These are phyloP conservation scores for Limosa lapponica DNA, from an alignment of 2,797 vertebrate genomes.

Conservation along the genomic window DNA sequence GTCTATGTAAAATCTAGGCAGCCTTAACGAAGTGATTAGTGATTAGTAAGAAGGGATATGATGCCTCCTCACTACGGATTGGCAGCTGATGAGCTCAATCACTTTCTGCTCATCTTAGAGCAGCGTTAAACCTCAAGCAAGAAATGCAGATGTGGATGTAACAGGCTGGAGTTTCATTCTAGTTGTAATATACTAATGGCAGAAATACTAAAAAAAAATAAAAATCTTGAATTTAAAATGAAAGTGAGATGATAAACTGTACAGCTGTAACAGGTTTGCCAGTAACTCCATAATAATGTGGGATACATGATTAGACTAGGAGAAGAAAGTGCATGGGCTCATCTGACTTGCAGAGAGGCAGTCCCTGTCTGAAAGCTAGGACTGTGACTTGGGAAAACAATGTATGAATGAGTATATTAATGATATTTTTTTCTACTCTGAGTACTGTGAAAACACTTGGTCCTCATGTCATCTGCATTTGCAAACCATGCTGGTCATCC, in stretches of 20 bases:
- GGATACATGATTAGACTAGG: neutral
- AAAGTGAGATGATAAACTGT: neutral
- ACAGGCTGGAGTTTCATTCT: neutral
- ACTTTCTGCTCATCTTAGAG: neutral
- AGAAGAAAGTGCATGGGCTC: neutral
- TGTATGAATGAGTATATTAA: neutral
- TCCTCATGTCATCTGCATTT: neutral
- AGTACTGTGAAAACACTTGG: neutral
- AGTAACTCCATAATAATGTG: neutral
- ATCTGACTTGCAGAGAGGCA: neutral
- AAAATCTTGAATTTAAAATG: neutral
- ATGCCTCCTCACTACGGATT: neutral
- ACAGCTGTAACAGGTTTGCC: neutral
- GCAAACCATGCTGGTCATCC: neutral
- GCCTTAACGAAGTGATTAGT: neutral
- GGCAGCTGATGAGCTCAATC: neutral
- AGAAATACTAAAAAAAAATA: neutral
- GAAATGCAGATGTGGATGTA: neutral
- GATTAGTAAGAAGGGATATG: neutral
- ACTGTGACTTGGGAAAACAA: neutral
- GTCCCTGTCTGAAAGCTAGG: neutral
- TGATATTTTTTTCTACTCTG: neutral
- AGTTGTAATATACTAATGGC: neutral
- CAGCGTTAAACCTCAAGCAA: neutral
- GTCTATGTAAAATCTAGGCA: neutral